These are phyloP conservation scores for Mungos mungo DNA, from an alignment of 2,113 vertebrate species.

Conservation along the genomic window DNA sequence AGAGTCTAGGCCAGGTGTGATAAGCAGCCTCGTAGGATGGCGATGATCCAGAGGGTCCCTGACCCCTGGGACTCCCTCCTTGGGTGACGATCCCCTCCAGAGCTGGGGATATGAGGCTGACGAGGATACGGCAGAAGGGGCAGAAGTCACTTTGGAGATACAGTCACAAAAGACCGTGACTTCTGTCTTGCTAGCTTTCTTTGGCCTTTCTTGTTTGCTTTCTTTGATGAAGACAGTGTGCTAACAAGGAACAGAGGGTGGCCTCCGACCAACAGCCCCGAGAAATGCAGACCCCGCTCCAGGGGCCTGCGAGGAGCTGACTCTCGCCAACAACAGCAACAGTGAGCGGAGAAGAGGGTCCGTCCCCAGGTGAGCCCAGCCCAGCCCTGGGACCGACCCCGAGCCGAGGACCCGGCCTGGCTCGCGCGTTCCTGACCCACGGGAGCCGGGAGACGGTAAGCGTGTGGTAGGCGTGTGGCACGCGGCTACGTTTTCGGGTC, in stretches of 20 bases:
- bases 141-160: neutral
- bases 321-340: neutral
- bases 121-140: neutral
- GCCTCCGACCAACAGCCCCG: neutral
- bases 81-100: neutral
- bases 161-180: accelerated
- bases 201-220: neutral
- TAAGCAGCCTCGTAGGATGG: neutral
- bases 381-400: neutral
- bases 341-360: neutral
- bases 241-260: neutral
- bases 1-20: neutral
- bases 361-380: accelerated
- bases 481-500: neutral
- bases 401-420: neutral
- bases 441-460: neutral
- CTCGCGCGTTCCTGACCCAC: neutral
- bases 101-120: neutral
- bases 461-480: neutral
- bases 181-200: neutral
- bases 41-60: accelerated
- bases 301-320: neutral
- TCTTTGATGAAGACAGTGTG: neutral
- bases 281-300: neutral
- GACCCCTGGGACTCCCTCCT: neutral